phyloP scores from a whole-genome alignment of 2,113 vertebrate species.

The Hydropotes inermis region DNA sequence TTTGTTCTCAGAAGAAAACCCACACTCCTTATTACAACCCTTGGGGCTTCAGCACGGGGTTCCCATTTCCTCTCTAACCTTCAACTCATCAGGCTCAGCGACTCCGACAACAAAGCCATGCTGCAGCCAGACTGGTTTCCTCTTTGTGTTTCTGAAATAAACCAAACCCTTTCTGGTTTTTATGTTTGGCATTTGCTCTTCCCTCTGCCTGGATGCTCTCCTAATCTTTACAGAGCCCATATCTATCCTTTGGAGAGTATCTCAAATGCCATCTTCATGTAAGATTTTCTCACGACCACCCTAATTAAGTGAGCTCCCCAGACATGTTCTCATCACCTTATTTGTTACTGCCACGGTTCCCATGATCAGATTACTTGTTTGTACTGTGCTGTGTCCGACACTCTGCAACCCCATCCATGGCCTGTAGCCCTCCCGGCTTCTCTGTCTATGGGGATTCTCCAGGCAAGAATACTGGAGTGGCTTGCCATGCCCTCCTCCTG shows the following conservation, averaged over 20 bases:
- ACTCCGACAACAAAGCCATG: rapidly evolving
- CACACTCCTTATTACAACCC: too few species aligned
- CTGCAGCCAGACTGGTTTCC: neutral
- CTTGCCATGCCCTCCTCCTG: neutral
- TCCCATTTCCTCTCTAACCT: neutral
- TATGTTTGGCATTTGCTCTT: too few species aligned
- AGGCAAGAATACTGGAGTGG: neutral
- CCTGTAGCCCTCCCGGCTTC: neutral
- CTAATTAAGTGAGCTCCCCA: neutral
- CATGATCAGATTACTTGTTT: neutral
- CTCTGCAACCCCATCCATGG: neutral
- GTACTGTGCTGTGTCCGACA: neutral
- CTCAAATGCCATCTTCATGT: neutral
- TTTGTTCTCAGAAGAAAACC: neutral
- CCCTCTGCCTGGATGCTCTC: neutral
- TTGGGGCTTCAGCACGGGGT: rapidly evolving
- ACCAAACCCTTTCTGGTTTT: neutral
- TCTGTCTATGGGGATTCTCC: neutral
- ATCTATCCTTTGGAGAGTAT: neutral
- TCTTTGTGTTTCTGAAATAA: neutral
- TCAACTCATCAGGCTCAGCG: rapidly evolving
- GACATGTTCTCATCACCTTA: neutral
- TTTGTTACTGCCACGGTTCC: neutral
- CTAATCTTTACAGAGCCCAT: neutral
- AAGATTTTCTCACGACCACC: neutral